A percentile compares a stretch with the other conserved stretches of the same genome.
Evolutionary conservation across 2,888 invertebrate genomes (phyloP).

Genomic region (Catocala nupta): DNA sequence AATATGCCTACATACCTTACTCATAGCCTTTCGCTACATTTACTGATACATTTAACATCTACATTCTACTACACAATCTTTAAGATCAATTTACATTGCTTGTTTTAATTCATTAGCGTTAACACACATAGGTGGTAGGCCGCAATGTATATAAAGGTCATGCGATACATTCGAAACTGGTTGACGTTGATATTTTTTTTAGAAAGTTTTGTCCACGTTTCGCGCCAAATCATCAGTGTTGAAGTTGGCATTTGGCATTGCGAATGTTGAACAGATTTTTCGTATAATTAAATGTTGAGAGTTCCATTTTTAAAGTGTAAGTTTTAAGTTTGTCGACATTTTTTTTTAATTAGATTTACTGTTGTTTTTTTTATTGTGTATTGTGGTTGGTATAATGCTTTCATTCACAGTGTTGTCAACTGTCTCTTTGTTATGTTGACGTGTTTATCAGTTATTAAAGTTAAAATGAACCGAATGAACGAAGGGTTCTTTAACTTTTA

Average conservation of each 20-base stretch:
- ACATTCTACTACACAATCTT: neutral
- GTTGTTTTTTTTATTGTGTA: too few relatives aligned
- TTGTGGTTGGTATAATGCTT: too few relatives aligned
- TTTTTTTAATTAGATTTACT: too few relatives aligned
- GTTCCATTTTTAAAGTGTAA: too few relatives aligned
- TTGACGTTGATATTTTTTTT: slow-evolving; percentile 25
- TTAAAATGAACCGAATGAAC: too few relatives aligned
- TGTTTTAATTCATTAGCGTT: slow-evolving; percentile 14
- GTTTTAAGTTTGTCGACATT: too few relatives aligned
- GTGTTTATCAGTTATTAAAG: too few relatives aligned
- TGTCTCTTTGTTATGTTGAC: too few relatives aligned
- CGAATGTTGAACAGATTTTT: slow-evolving; percentile 21
- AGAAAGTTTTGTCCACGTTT: slow-evolving; percentile 45
- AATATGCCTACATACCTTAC: too few relatives aligned
- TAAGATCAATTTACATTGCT: slow-evolving; percentile 22
- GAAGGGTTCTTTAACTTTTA: neutral
- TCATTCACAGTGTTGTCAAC: too few relatives aligned
- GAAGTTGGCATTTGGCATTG: slow-evolving; percentile 15
- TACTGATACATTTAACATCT: neutral
- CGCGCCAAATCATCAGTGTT: slow-evolving; percentile 38
- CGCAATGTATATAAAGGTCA: slow-evolving; percentile 22
- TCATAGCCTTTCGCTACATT: slow-evolving; percentile 18
- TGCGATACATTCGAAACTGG: slow-evolving; percentile 19
- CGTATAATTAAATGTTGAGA: slow-evolving; percentile 14
- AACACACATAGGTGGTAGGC: neutral